phyloP scores from a whole-genome alignment of 2,888 invertebrate genomes.

The Zaprionus lineosus region DNA sequence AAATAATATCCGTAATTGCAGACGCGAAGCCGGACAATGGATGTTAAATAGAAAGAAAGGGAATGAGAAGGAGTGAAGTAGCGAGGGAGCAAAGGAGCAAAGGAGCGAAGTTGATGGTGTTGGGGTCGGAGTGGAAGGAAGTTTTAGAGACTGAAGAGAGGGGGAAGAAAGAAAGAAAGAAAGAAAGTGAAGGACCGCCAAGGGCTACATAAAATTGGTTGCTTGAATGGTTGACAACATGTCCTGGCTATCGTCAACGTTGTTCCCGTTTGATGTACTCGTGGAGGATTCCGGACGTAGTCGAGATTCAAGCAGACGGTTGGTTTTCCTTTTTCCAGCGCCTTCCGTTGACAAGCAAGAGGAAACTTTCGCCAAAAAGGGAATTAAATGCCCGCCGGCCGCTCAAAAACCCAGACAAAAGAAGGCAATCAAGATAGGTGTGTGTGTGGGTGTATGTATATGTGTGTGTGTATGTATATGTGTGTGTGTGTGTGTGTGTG shows the following conservation, averaged over 20 bases:
- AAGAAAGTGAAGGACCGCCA: slow-evolving; percentile 3
- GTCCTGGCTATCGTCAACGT: slow-evolving; percentile 34
- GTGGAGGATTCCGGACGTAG: slow-evolving; percentile 36
- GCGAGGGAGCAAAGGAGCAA: too few relatives aligned
- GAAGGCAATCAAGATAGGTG: slow-evolving; percentile 37
- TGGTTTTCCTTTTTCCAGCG: slow-evolving; percentile 37
- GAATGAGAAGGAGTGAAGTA: neutral
- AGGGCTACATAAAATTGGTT: slow-evolving; percentile 45
- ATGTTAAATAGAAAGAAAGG: neutral
- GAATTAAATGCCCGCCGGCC: slow-evolving; percentile 55
- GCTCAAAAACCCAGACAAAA: slow-evolving; percentile 53
- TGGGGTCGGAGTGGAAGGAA: too few relatives aligned
- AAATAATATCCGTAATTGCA: slow-evolving; percentile 42
- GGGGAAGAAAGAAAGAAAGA: neutral
- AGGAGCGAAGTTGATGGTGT: too few relatives aligned
- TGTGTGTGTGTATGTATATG: neutral
- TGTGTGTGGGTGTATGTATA: slow-evolving; percentile 2
- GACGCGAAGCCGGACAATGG: slow-evolving; percentile 29
- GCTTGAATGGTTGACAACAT: slow-evolving; percentile 61
- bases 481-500: neutral
- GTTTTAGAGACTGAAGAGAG: too few relatives aligned
- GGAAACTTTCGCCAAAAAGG: slow-evolving; percentile 51
- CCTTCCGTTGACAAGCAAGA: slow-evolving; percentile 60
- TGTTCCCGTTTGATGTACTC: slow-evolving; percentile 53
- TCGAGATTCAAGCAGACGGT: slow-evolving; percentile 40